Conservation (phyloP, 64 coral and sea anemone species). For the Stichodactyla mertensii region DNA sequence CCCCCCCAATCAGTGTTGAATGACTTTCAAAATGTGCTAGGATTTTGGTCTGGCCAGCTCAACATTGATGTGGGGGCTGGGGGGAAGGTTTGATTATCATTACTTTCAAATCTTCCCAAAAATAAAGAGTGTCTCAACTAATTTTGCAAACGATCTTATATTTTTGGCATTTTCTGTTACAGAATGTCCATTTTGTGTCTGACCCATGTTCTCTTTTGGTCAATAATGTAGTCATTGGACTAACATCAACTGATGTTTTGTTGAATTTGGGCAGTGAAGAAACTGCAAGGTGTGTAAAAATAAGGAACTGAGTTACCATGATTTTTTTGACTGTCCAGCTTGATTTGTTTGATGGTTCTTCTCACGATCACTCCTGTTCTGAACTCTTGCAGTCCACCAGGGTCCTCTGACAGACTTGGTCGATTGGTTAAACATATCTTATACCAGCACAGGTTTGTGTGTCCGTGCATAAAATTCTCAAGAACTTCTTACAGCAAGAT, state of each 20-base stretch:
- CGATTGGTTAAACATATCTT: conserved; percentile 87
- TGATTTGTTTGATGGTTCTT: not conserved
- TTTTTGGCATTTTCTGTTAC: not conserved
- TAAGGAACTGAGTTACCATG: not conserved
- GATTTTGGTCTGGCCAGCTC: too few species aligned
- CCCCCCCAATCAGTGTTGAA: too few species aligned
- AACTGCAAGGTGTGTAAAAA: conserved; percentile 64
- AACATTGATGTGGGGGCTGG: too few species aligned
- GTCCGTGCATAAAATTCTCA: not conserved
- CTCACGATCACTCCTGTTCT: not conserved
- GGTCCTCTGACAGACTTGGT: conserved; percentile 88
- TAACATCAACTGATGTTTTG: conserved; percentile 84
- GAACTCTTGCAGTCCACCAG: conserved; percentile 60
- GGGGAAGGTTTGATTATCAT: too few species aligned
- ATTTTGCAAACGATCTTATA: too few species aligned
- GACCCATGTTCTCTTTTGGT: conserved; percentile 86
- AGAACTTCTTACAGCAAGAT: too few species aligned
- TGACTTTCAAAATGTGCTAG: too few species aligned
- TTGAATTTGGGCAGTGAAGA: conserved; percentile 94
- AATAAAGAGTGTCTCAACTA: too few species aligned
- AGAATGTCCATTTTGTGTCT: conserved; percentile 85
- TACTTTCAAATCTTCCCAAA: too few species aligned
- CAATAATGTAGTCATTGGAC: conserved; percentile 72
- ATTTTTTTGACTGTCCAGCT: not conserved
- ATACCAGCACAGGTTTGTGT: conserved; percentile 74